Conservation (phyloP, 2,113 vertebrate genomes). For the Chunga burmeisteri region DNA sequence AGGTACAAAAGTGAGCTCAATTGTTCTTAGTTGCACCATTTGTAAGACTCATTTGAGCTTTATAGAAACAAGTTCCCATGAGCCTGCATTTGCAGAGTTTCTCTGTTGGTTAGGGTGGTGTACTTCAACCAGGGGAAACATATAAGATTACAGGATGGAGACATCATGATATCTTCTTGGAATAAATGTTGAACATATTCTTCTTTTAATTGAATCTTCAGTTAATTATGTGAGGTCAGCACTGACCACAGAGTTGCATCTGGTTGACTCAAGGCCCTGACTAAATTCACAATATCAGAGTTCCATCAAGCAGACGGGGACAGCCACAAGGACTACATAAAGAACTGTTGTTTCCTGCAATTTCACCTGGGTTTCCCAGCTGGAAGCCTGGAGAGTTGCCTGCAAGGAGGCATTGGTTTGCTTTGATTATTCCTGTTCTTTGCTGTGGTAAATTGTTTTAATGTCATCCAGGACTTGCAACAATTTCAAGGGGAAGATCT, state of each 20-base stretch:
- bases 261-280: background rate
- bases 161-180: background rate
- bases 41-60: background rate
- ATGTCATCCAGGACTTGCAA: background rate
- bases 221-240: background rate
- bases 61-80: background rate
- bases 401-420: background rate
- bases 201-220: background rate
- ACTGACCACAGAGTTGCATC: background rate
- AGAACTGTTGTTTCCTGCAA: background rate
- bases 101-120: background rate
- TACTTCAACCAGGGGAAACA: background rate
- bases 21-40: background rate
- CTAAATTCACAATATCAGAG: background rate
- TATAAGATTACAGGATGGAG: background rate
- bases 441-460: background rate
- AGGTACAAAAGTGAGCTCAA: background rate
- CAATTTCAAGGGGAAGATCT: background rate
- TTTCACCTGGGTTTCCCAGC: background rate
- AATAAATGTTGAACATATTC: background rate
- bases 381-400: background rate
- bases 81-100: background rate
- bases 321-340: background rate
- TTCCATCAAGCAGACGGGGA: background rate
- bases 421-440: slow-evolving; percentile 5